A percentile compares a stretch with the other conserved stretches of the same genome.
phyloP scores from a whole-genome alignment of 2,113 vertebrate genomes.

The Onychostruthus taczanowskii region DNA sequence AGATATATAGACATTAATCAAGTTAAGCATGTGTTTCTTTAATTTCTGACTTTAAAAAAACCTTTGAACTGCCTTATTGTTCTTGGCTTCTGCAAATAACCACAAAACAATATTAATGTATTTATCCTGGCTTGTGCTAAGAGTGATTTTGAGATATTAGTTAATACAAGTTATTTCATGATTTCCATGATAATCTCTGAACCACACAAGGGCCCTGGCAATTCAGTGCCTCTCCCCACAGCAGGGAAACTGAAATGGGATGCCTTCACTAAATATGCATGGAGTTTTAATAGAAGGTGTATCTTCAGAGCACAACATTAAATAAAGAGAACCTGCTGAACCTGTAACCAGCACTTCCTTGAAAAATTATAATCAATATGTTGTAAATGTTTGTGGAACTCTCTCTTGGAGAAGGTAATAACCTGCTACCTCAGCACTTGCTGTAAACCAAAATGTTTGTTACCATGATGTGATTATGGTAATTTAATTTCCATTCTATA shows the following conservation, averaged over 20 bases:
- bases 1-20: background rate
- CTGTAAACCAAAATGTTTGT: background rate
- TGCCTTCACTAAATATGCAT: background rate
- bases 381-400: background rate
- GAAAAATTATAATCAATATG: background rate
- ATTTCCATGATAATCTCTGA: background rate
- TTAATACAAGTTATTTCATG: background rate
- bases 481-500: background rate
- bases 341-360: background rate
- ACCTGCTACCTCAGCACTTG: background rate
- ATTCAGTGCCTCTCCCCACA: background rate
- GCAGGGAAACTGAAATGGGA: background rate
- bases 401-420: background rate
- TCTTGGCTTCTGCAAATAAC: background rate
- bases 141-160: background rate
- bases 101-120: background rate
- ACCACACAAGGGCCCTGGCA: background rate
- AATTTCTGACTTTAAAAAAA: background rate
- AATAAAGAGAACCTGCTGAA: background rate
- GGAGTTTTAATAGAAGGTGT: background rate
- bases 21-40: background rate
- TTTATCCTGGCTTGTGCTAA: background rate
- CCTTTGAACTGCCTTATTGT: background rate
- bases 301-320: background rate
- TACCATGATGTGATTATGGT: background rate